Evolutionary conservation across 1,140 invertebrate genomes (phyloP).

Genomic region (Homalodisca vitripennis): DNA sequence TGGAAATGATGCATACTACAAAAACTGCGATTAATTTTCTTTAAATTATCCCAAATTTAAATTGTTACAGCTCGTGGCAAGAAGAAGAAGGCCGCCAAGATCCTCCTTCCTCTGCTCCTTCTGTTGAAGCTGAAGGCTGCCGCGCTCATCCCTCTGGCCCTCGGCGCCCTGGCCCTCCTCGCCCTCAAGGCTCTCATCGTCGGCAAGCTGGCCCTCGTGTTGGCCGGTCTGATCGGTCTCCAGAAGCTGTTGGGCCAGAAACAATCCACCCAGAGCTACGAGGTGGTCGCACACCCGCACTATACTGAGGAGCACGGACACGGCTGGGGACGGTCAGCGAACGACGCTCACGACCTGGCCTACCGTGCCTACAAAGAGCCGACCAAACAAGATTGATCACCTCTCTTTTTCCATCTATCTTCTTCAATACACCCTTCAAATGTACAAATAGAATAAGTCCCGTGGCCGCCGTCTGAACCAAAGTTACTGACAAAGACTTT

Average conservation of each 20-base stretch:
- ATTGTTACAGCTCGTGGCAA: constrained; percentile 51
- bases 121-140: constrained; percentile 77
- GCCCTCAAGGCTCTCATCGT: constrained; percentile 80
- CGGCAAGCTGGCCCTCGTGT: constrained; percentile 74
- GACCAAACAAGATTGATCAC: constrained; percentile 25
- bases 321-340: constrained; percentile 55
- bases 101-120: constrained; percentile 68
- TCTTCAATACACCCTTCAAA: no score
- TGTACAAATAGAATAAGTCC: constrained; percentile 23
- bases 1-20: no score
- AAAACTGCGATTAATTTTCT: no score
- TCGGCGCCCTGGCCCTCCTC: constrained; percentile 74
- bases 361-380: constrained; percentile 56
- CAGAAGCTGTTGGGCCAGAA: constrained; percentile 75
- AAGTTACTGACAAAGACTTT: background rate
- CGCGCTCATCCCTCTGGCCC: constrained; percentile 69
- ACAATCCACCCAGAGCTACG: constrained; percentile 62
- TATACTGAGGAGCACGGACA: constrained; percentile 58
- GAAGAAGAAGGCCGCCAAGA: constrained; percentile 61
- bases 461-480: constrained; percentile 7
- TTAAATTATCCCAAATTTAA: no score
- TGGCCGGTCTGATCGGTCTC: constrained; percentile 70
- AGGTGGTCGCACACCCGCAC: constrained; percentile 68
- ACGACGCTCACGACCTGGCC: constrained; percentile 59
- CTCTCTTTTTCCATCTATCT: background rate